Evolutionary conservation across 2,113 vertebrate species (phyloP).

Genomic region (Cyanistes caeruleus): DNA sequence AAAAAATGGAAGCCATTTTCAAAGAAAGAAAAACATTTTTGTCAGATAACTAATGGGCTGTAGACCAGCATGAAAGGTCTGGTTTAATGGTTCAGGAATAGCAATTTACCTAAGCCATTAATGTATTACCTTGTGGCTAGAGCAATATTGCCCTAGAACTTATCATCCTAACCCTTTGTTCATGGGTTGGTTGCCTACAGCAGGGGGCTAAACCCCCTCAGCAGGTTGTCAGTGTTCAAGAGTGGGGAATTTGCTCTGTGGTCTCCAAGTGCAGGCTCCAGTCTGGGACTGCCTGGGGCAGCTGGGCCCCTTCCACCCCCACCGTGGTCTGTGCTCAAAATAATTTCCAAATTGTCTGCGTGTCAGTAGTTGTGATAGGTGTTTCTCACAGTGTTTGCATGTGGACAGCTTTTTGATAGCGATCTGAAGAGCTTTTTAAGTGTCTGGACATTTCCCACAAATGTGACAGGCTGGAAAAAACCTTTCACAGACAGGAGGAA

Average conservation of each 20-base stretch:
- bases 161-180: not conserved
- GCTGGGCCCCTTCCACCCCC: not conserved
- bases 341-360: not conserved
- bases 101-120: not conserved
- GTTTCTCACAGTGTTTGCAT: rapidly evolving
- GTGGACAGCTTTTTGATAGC: not conserved
- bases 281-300: rapidly evolving
- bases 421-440: not conserved
- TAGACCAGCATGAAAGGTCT: not conserved
- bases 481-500: not conserved
- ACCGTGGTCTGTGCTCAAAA: not conserved
- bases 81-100: not conserved
- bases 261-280: not conserved
- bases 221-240: not conserved
- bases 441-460: not conserved
- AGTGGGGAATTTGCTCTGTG: not conserved
- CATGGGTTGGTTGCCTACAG: not conserved
- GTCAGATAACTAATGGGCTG: not conserved
- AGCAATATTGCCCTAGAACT: not conserved
- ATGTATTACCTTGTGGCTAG: not conserved
- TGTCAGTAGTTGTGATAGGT: not conserved
- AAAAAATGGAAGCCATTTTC: not conserved
- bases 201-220: not conserved
- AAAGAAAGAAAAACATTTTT: not conserved
- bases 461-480: not conserved